Evolutionary conservation across 92 coral and sea anemone species (phyloP).

Genomic region (Palythoa grandiflora): DNA sequence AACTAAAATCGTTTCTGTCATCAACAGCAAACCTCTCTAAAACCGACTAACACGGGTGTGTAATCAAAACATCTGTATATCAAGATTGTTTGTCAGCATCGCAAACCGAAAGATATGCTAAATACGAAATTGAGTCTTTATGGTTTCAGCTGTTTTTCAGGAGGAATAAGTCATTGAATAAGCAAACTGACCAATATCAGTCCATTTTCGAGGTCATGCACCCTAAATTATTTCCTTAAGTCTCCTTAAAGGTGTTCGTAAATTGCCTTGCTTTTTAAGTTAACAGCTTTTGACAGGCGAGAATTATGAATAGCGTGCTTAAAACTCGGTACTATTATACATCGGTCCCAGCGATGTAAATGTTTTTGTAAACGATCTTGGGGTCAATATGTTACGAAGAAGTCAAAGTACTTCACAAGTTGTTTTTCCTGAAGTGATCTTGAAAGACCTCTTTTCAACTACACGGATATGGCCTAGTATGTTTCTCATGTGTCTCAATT

Average conservation of each 20-base stretch:
- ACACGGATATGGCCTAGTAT: too few species aligned
- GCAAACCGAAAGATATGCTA: not conserved
- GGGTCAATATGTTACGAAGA: too few species aligned
- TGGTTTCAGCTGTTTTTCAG: not conserved
- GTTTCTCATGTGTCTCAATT: too few species aligned
- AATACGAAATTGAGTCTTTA: constrained; percentile 2
- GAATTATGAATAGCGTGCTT: constrained; percentile 23
- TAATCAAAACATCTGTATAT: not conserved
- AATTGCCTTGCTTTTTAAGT: not conserved
- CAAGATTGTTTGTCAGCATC: not conserved
- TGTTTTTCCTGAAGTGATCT: too few species aligned
- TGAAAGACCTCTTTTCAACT: too few species aligned
- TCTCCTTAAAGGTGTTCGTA: not conserved
- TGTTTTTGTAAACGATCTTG: too few species aligned
- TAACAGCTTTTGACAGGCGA: constrained; percentile 10
- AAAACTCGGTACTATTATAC: not conserved
- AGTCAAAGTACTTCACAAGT: too few species aligned
- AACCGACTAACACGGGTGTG: not conserved
- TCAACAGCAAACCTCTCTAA: not conserved
- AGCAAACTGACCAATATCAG: not conserved
- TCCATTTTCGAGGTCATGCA: not conserved
- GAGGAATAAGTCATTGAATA: not conserved
- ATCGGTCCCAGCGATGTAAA: too few species aligned
- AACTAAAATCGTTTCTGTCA: not conserved
- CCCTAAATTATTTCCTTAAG: not conserved